Evolutionary conservation across 2,888 invertebrate genomes (phyloP).

Genomic region (Caenorhabditis wallacei): DNA sequence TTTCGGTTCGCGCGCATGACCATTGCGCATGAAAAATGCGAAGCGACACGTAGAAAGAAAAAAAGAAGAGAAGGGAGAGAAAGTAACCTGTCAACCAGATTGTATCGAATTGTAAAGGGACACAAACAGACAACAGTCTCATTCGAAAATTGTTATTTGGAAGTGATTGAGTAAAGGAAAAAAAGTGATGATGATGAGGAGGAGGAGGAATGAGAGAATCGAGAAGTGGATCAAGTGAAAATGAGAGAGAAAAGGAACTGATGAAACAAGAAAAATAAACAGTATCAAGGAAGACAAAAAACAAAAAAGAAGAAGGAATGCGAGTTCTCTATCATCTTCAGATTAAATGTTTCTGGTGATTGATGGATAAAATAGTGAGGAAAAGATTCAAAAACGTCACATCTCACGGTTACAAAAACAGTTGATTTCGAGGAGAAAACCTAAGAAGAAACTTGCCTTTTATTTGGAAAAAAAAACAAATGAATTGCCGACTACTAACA

Average conservation of each 20-base stretch:
- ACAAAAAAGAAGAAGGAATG: not conserved
- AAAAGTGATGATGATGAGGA: not conserved
- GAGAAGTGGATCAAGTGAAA: not conserved
- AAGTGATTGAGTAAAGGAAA: conserved; percentile 22
- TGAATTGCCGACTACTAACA: too few species aligned
- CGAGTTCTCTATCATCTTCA: too few species aligned
- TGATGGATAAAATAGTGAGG: not conserved
- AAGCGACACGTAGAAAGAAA: conserved; percentile 54
- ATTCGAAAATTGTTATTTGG: conserved; percentile 45
- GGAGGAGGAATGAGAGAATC: not conserved
- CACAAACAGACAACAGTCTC: conserved; percentile 14
- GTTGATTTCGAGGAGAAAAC: too few species aligned
- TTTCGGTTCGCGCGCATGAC: conserved; percentile 35
- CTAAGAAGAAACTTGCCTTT: too few species aligned
- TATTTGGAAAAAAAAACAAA: too few species aligned
- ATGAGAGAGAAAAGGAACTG: not conserved
- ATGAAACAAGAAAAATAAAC: not conserved
- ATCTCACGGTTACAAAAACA: too few species aligned
- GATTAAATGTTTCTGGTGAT: too few species aligned
- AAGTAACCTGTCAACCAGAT: conserved; percentile 59
- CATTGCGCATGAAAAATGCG: conserved; percentile 56
- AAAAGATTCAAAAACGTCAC: too few species aligned
- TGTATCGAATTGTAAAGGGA: conserved; percentile 47
- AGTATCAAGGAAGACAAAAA: not conserved
- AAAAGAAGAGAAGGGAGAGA: conserved; percentile 8